A percentile compares a stretch with the other conserved stretches of the same genome.
Evolutionary conservation across 2,797 vertebrate genomes (phyloP).

Genomic region (Enteromius mattozi): DNA sequence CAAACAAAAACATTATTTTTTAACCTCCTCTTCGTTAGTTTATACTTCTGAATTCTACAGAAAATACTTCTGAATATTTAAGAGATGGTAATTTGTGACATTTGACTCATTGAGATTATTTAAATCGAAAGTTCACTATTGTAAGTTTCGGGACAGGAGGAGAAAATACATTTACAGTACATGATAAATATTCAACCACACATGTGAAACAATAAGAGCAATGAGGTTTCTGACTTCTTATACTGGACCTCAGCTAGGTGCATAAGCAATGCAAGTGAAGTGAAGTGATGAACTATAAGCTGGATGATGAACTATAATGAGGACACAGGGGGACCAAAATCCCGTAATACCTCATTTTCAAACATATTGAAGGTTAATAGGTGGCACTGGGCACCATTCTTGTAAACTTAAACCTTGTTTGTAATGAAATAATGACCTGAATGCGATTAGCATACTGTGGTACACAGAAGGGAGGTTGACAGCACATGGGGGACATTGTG

Average conservation of each 20-base stretch:
- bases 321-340: slow-evolving; percentile 43
- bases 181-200: background rate
- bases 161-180: background rate
- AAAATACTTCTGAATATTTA: background rate
- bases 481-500: slow-evolving; percentile 29
- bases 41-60: background rate
- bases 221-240: background rate
- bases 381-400: slow-evolving; percentile 42
- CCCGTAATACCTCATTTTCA: slow-evolving; percentile 41
- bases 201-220: background rate
- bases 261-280: slow-evolving; percentile 18
- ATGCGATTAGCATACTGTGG: slow-evolving; percentile 45
- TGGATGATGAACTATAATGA: slow-evolving; percentile 44
- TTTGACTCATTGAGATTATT: background rate
- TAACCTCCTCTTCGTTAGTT: background rate
- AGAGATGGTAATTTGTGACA: slow-evolving; percentile 9
- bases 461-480: slow-evolving; percentile 23
- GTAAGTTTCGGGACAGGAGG: background rate
- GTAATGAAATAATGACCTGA: slow-evolving; percentile 50
- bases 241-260: background rate
- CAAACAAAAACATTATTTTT: background rate
- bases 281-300: slow-evolving; percentile 20
- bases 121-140: background rate
- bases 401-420: slow-evolving; percentile 42
- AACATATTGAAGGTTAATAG: slow-evolving; percentile 51